Base-by-base conservation (phyloP, 1,140 invertebrate species). In the Bombus consobrinus region DNA sequence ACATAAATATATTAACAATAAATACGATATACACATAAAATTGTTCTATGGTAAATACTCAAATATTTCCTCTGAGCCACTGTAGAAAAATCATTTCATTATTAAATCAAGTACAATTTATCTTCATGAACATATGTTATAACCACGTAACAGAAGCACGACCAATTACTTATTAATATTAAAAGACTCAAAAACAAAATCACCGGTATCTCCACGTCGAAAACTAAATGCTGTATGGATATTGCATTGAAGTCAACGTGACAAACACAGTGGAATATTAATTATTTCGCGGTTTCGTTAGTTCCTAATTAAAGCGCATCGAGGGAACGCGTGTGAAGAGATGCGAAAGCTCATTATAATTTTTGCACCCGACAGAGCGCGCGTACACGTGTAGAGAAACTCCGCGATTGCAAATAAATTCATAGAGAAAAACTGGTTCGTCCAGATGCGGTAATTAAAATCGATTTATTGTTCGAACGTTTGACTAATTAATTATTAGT, bases 401-500 rank as follows among this genome's bases (percentile, higher is more conserved):
- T n/a, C 2, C 0, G 25, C 15, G 25, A 9, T 8, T 10, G 34
- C 1, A 15, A 59, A 71, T 84, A 62, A 62, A 84, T 72, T 72
- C 15, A 22, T 41, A 59, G n/a, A 18, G 3, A 47, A 34, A 37
- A 80, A 47, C 25, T 53, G 22, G 9, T 59, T 37, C n/a, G 32
- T 10, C 15, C 13, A 1, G 41, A 5, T n/a, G 53, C 28, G 34
- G 62, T 72, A 62, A 62, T 79, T 79, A 72, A 80, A 53, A 53
- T 53, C 18, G 47, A 53, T 53, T 53, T 53, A 53, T 53, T 53
- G 78, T 66, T 66, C 25, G 47, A 57, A 47, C n/a, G 43, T 32
- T 66, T 39, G 76, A 57, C 47, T 69, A 83, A 78, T 71, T 83
- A 83, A 69, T 43, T 57, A 64, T 69, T 41, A 41, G 15, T 41